A percentile compares a stretch with the other conserved stretches of the same genome.
Conservation (phyloP, 2,113 vertebrate species). For the Gallinago undulata region DNA sequence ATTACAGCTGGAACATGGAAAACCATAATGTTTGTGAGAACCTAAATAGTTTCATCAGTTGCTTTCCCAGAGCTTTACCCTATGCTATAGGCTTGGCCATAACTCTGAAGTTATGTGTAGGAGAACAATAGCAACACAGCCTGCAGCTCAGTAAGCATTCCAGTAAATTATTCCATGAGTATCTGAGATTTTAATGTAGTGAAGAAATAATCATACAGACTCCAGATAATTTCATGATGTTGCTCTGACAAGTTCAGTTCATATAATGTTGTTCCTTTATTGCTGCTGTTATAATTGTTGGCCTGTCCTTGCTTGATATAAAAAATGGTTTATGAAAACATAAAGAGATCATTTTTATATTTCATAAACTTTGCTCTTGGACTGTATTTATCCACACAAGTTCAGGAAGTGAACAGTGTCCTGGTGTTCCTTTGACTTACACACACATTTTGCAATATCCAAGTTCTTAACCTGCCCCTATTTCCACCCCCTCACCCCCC, state of each 20-base stretch:
- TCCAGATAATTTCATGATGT: background rate
- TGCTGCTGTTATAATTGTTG: background rate
- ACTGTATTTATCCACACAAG: background rate
- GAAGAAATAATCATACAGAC: background rate
- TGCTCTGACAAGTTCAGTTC: background rate
- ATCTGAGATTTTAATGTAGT: background rate
- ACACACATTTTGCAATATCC: background rate
- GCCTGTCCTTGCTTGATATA: background rate
- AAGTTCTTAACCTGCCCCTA: background rate
- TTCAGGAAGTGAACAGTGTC: background rate
- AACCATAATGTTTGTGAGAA: background rate
- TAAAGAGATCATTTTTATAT: background rate
- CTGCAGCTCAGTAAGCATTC: background rate
- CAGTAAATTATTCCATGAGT: background rate
- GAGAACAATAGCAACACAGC: background rate
- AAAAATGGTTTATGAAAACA: background rate
- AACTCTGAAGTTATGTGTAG: background rate
- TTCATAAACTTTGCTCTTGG: background rate
- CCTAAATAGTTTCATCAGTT: background rate
- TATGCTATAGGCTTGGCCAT: background rate
- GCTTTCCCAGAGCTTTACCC: background rate
- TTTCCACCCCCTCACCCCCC: background rate
- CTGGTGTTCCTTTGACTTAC: background rate
- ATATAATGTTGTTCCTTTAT: background rate
- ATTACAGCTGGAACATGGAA: background rate